Evolutionary conservation across 2,888 invertebrate genomes (phyloP), one percentile per base, ranked within the genome.

Genomic region (Bembecia ichneumoniformis): DNA sequence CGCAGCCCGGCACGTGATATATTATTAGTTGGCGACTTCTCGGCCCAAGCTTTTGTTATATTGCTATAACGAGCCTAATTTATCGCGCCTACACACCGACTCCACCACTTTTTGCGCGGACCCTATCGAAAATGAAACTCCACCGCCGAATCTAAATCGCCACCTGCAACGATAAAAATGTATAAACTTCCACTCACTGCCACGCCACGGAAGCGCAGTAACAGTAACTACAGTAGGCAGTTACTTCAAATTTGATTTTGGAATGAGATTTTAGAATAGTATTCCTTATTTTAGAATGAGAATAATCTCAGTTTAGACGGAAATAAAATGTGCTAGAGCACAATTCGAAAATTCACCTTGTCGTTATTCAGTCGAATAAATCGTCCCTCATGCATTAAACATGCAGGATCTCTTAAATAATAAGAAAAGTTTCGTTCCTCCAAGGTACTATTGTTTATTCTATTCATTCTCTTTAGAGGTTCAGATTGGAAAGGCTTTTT

Each of bases 401-500:
- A 84, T 83, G 61, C 63, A 60, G 60, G 66, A 61, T 70, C 75
- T 76, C 79, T 78, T 83, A 80, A 84, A 84, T 83, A 82, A 84
- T 84, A 83, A 80, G 78, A 74, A 77, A 77, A 74, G 64, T 76
- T 77, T 73, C 63, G 65, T 61, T 64, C 55, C 68, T 63, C 70
- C 55, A 65, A 77, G 74, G 76, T 74, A 67, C 75, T 69, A 77
- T 80, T 83, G 79, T 82, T 79, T 80, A 82, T 78, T 74, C 74
- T 68, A 75, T 79, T 82, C 77, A 76, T 75, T 75, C 69, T 50
- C 52, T 55, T 52, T 52, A 73, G 73, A 74, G 71, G 75, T 68
- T 71, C 75, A 79, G 83, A 84, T 84, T 84, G 84, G 79, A 82
- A 82, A 82, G 78, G 74, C 75, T 79, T 82, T 80, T 80, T 74